phyloP scores from a whole-genome alignment of 2,888 invertebrate genomes.

The Campopleginae sp. region DNA sequence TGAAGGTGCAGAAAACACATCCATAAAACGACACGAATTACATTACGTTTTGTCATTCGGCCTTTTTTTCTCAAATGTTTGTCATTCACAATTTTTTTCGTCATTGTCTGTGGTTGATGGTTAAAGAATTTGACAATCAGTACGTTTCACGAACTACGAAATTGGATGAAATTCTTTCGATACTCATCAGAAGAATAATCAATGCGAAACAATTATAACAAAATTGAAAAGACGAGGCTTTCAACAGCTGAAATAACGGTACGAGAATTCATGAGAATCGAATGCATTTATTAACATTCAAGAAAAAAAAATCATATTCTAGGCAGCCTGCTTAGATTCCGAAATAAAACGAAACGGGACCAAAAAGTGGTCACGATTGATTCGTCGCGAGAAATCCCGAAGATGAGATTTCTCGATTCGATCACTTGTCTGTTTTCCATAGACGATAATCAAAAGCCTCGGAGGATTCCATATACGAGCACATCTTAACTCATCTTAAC shows the following conservation, averaged over 20 bases:
- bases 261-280: conserved; percentile 3
- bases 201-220: background rate
- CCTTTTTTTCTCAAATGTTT: conserved; percentile 29
- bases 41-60: conserved; percentile 12
- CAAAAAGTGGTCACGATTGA: background rate
- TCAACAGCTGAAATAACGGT: background rate
- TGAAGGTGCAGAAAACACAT: conserved; percentile 24
- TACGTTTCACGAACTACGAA: no score
- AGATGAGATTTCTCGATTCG: background rate
- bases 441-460: background rate
- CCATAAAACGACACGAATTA: background rate
- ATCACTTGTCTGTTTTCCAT: background rate
- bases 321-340: conserved; percentile 30
- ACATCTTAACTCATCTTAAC: background rate
- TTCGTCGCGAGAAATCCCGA: background rate
- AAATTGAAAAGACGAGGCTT: background rate
- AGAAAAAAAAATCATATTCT: conserved; percentile 45
- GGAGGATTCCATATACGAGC: background rate
- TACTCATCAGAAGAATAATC: background rate
- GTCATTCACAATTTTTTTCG: conserved; percentile 23
- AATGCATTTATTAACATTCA: conserved; percentile 30
- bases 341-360: conserved; percentile 17
- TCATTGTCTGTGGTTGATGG: background rate
- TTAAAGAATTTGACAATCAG: background rate
- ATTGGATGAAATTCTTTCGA: background rate